These are phyloP conservation scores for Ctenodactylus gundi DNA, from an alignment of 2,113 vertebrate species.

Conservation along the genomic window DNA sequence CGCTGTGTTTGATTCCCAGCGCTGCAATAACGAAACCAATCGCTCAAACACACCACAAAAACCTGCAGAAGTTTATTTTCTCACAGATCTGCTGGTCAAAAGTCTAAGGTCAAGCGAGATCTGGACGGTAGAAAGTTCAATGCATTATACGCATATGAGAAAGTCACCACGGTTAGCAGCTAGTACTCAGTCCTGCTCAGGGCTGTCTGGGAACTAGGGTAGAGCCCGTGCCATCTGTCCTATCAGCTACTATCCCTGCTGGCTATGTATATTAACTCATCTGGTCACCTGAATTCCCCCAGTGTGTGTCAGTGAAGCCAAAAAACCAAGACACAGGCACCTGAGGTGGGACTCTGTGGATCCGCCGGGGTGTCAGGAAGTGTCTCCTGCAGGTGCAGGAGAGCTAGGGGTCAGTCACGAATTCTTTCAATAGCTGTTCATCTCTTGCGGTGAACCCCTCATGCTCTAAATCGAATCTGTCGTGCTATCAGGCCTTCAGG, in stretches of 20 bases:
- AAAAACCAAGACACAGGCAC: background rate
- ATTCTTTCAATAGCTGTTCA: too few species aligned
- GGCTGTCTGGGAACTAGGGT: background rate
- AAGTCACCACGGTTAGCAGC: too few species aligned
- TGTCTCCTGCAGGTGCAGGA: rapidly evolving
- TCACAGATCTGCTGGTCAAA: background rate
- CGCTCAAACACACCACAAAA: background rate
- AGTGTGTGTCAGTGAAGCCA: background rate
- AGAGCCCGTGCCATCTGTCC: background rate
- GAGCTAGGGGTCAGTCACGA: background rate
- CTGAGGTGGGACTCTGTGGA: rapidly evolving
- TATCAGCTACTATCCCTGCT: rapidly evolving
- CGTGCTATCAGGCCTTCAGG: background rate
- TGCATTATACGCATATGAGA: background rate
- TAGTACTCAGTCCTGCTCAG: background rate
- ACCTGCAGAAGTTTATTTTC: background rate
- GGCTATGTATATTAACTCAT: background rate
- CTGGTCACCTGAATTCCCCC: background rate
- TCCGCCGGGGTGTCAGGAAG: background rate
- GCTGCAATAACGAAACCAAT: background rate
- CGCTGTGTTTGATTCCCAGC: background rate
- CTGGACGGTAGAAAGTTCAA: background rate
- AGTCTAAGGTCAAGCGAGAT: background rate
- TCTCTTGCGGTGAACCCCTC: rapidly evolving
- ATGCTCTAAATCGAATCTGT: background rate